phyloP scores from a whole-genome alignment of 2,113 vertebrate species.

The Atrichornis clamosus region DNA sequence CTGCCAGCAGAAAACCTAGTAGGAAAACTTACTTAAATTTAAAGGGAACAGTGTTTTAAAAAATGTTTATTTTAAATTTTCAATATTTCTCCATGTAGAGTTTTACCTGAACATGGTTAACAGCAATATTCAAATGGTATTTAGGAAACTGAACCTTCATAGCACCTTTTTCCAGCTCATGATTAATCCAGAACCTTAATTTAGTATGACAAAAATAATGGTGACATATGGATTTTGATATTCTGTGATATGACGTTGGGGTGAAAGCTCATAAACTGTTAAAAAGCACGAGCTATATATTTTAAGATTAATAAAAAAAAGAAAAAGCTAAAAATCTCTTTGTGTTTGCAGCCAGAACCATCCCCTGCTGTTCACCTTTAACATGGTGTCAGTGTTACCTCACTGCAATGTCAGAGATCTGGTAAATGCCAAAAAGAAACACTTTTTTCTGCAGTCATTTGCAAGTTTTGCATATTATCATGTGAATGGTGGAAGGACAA shows the following conservation, averaged over 20 bases:
- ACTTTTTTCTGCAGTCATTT: neutral
- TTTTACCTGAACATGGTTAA: neutral
- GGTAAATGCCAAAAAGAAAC: neutral
- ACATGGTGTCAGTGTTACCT: neutral
- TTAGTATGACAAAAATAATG: neutral
- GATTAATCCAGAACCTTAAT: neutral
- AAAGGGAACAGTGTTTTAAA: neutral
- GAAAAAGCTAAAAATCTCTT: neutral
- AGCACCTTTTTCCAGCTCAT: neutral
- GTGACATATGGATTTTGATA: neutral
- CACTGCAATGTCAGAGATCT: neutral
- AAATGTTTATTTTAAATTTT: neutral
- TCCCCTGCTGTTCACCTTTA: neutral
- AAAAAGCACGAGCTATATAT: neutral
- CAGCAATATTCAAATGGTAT: neutral
- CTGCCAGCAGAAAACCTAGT: neutral
- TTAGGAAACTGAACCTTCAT: neutral
- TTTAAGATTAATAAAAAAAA: neutral
- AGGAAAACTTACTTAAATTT: neutral
- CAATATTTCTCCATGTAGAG: neutral
- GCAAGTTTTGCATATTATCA: neutral
- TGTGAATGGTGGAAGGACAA: neutral
- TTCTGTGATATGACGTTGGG: accelerated
- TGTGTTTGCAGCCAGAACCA: neutral
- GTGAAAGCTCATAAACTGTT: neutral